phyloP scores from a whole-genome alignment of 2,888 invertebrate species.

The Dendrolimus pini region DNA sequence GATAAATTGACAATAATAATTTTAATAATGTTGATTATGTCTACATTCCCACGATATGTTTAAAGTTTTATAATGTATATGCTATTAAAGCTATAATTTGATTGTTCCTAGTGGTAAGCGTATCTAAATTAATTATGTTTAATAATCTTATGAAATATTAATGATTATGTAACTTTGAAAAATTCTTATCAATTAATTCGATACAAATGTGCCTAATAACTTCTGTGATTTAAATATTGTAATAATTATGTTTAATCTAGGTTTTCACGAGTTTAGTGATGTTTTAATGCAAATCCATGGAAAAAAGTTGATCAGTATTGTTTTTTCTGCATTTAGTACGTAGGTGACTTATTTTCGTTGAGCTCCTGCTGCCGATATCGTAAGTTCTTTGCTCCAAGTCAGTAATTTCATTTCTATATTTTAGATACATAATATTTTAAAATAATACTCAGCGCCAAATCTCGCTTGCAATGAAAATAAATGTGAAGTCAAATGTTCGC shows the following conservation, averaged over 20 bases:
- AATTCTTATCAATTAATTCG: background rate
- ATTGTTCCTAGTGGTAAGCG: background rate
- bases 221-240: conserved; percentile 1
- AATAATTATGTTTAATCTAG: background rate
- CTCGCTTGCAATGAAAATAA: no score
- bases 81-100: background rate
- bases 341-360: background rate
- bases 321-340: background rate
- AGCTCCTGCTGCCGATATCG: background rate
- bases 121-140: background rate
- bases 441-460: no score
- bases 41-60: background rate
- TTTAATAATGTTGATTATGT: conserved; percentile 1
- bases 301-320: background rate
- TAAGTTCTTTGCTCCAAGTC: no score
- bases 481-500: no score
- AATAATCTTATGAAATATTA: background rate
- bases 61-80: background rate
- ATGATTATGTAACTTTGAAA: no score
- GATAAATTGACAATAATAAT: conserved; percentile 2
- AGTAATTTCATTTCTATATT: no score
- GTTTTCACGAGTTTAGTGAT: background rate
- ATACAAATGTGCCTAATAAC: background rate
- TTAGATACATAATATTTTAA: no score
- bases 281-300: background rate